Base-by-base conservation (phyloP, 1,140 invertebrate species). In the Drosophila setifemur region DNA sequence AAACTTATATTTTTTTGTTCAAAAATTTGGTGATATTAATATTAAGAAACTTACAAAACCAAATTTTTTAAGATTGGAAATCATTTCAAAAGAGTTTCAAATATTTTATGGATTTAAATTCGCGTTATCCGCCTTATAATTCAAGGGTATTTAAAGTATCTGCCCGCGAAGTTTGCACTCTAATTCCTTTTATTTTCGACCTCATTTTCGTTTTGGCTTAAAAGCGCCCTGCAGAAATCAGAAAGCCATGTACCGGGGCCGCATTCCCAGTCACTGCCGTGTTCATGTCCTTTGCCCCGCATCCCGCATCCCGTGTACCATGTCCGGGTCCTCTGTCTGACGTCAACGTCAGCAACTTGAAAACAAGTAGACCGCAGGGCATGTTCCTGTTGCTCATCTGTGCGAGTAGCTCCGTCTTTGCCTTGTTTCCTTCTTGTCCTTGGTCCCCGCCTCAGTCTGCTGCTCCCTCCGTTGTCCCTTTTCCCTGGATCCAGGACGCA, bases 221-320 rank as follows among this genome's bases (percentile, higher is more conserved):
- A 82, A 64, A 82, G 61, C 69, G 73, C 79, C 75, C 67, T 68
- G 67, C 67, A 64, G 67, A 79, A 85, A 73, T 86, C 71, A 61
- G 64, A 79, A 85, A 85, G 81, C 81, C 81, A 86, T 85, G 70
- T 79, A 49, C 25, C 57, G 54, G 28, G 53, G 54, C 73, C 68
- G 18, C 57, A 43, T 68, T 45, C 9, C 43, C 40, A 55, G 43
- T 45, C 58, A 70, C 25, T 58, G 53, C 45, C 53, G 53, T 60
- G 67, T 60, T 60, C 53, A 60, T 58, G 68, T 40, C 57, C 29
- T 42, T 25, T 58, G 52, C 58, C 57, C 18, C 19, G 14, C 8
- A 14, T 58, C 48, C 18, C 4, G 14, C 4, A 19, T 60, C 9
- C 54, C 9, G 25, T 19, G 33, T 5, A 11, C 31, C 12, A 5